Conservation (phyloP, 2,113 vertebrate species). For the Atrichornis clamosus region DNA sequence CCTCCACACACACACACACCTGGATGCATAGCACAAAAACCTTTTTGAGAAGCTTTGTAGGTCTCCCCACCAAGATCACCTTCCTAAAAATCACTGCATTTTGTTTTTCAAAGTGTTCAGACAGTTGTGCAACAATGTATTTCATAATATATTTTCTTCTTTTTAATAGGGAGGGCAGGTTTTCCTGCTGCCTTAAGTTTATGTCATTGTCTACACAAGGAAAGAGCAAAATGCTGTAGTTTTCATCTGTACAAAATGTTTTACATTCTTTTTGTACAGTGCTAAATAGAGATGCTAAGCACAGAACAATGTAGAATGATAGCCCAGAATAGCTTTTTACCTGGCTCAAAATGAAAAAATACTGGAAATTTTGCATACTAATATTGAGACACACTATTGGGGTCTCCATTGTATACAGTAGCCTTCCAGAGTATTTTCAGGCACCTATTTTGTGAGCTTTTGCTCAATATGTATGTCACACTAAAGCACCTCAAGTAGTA, state of each 20-base stretch:
- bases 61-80: not conserved
- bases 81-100: conserved; percentile 15
- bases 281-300: conserved; percentile 16
- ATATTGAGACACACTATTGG: not conserved
- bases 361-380: conserved; percentile 19
- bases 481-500: conserved; percentile 11
- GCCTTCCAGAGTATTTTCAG: conserved; percentile 40
- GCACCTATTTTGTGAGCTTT: conserved; percentile 28
- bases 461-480: conserved; percentile 8
- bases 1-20: not conserved
- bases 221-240: not conserved
- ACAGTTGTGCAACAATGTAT: not conserved
- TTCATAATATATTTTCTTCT: not conserved
- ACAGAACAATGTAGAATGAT: not conserved
- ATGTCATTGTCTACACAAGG: conserved; percentile 22
- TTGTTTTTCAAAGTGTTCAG: not conserved
- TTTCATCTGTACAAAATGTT: not conserved
- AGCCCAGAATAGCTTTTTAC: not conserved
- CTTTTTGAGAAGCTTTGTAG: conserved; percentile 25
- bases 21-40: not conserved
- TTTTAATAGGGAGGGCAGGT: not conserved
- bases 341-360: conserved; percentile 44
- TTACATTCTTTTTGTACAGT: conserved; percentile 24
- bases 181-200: not conserved
- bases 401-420: not conserved